Percentiles rank a stretch among this genome's conserved stretches.
phyloP scores from a whole-genome alignment of 2,888 invertebrate species.

The Stictocephala bisonia region DNA sequence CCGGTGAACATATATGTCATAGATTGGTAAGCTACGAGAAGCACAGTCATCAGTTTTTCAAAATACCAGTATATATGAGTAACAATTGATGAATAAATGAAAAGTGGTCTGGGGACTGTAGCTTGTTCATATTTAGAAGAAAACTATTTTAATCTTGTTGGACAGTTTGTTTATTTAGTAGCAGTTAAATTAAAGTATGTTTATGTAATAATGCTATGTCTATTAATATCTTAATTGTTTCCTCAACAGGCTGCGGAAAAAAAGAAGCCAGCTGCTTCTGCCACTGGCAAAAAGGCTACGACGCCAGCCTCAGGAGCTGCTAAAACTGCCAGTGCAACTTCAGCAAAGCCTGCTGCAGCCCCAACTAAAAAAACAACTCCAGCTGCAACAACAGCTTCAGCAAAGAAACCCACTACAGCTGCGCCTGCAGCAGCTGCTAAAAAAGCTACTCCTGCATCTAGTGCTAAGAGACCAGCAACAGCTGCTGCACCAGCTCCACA shows the following conservation, averaged over 20 bases:
- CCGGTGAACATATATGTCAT: too few relatives aligned
- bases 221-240: too few relatives aligned
- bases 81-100: too few relatives aligned
- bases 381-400: conserved; percentile 46
- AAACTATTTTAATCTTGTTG: too few relatives aligned
- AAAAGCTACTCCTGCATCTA: conserved; percentile 62
- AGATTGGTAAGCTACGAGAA: too few relatives aligned
- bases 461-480: conserved; percentile 67
- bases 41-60: too few relatives aligned
- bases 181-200: too few relatives aligned
- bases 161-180: too few relatives aligned
- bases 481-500: conserved; percentile 52
- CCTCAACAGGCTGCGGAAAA: background rate
- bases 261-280: conserved; percentile 27
- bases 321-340: conserved; percentile 20
- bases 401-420: conserved; percentile 48
- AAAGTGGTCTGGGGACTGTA: too few relatives aligned
- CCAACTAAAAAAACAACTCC: conserved; percentile 50
- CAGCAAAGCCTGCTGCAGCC: conserved; percentile 44
- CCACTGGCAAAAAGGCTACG: conserved; percentile 47
- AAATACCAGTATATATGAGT: too few relatives aligned
- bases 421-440: conserved; percentile 61
- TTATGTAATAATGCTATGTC: too few relatives aligned
- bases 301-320: conserved; percentile 31
- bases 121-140: too few relatives aligned